Conservation (phyloP, 2,888 invertebrate species). For the Nyleta sp. region DNA sequence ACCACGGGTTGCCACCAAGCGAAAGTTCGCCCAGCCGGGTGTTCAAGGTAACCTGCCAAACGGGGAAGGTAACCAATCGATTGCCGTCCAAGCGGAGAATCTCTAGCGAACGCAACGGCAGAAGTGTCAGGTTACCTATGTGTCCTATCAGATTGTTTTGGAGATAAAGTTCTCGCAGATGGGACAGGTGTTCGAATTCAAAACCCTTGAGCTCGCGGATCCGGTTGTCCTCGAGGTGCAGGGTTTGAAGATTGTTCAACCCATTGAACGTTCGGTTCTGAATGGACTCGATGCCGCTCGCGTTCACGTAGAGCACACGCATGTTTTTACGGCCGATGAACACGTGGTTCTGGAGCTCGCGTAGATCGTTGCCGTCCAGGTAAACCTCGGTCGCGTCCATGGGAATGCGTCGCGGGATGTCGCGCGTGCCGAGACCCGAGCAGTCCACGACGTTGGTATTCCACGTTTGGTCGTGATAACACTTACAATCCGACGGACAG, state of each 20-base stretch:
- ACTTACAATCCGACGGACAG: slow-evolving; percentile 96
- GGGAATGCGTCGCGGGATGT: slow-evolving; percentile 93
- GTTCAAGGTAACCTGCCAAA: slow-evolving; percentile 88
- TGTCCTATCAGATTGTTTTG: slow-evolving; percentile 92
- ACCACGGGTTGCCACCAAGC: slow-evolving; percentile 94
- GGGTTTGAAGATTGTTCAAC: slow-evolving; percentile 88
- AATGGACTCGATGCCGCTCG: slow-evolving; percentile 91
- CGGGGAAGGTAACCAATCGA: slow-evolving; percentile 90
- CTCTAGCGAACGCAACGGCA: slow-evolving; percentile 90
- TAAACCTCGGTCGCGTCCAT: slow-evolving; percentile 98
- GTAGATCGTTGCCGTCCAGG: slow-evolving; percentile 94
- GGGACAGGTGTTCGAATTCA: slow-evolving; percentile 92
- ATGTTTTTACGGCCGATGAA: slow-evolving; percentile 96
- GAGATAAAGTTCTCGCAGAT: slow-evolving; percentile 91
- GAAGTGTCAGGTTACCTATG: slow-evolving; percentile 91
- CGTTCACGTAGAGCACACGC: slow-evolving; percentile 92
- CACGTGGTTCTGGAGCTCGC: slow-evolving; percentile 92
- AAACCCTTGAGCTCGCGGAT: slow-evolving; percentile 91
- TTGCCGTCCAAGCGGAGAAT: slow-evolving; percentile 93
- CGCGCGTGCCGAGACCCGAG: slow-evolving; percentile 89
- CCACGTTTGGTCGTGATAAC: slow-evolving; percentile 97
- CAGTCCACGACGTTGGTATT: slow-evolving; percentile 96
- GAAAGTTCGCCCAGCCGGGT: slow-evolving; percentile 89
- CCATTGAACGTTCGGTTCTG: slow-evolving; percentile 96
- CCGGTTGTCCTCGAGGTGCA: slow-evolving; percentile 94